Base-by-base conservation (phyloP, 1,140 invertebrate species). In the Micrasema longulum region DNA sequence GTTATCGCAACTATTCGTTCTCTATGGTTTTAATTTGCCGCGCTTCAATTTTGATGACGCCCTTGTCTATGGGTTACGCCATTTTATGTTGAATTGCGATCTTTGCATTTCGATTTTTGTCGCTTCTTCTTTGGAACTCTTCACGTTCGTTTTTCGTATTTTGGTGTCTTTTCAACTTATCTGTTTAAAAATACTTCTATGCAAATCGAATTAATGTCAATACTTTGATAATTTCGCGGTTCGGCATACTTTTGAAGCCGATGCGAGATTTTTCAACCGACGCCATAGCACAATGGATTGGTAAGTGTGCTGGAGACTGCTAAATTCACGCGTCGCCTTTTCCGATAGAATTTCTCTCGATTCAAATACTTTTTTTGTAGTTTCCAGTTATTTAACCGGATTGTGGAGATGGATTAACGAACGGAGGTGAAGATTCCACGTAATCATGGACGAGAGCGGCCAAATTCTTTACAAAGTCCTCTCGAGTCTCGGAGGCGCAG, bases 401-500 rank as follows among this genome's bases (percentile, higher is more conserved):
- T n/a, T 18, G 31, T 9, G 26, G n/a, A 57, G 53, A 35, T 57
- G 53, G 36, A 57, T n/a, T 57, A 57, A 31, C 11, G 16, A 14
- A 14, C n/a, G 26, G 6, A 6, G 53, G 53, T 36, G 53, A 26
- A 36, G 31, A 35, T n/a, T 35, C 53, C 26, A 36, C 26, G 53
- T 35, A 16, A 57, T 16, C 22, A 63, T 63, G 57, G 57, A 63
- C 41, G 57, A 63, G 18, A 63, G 20, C 41, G 57, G 57, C 18
- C 57, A 63, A 20, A 63, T 63, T 45, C 36, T 63, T 41, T 63
- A 63, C 22, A 63, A 63, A 63, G 57, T 63, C 41, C 41, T 63
- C 14, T 43, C 36, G 10, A 38, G 57, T 63, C 31, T 57, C 26
- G 53, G 53, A 36, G 53, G 53, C 53, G 16, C 23, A n/a, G 53